Evolutionary conservation across 2,888 invertebrate genomes (phyloP).

Genomic region (Drosophila putrida): DNA sequence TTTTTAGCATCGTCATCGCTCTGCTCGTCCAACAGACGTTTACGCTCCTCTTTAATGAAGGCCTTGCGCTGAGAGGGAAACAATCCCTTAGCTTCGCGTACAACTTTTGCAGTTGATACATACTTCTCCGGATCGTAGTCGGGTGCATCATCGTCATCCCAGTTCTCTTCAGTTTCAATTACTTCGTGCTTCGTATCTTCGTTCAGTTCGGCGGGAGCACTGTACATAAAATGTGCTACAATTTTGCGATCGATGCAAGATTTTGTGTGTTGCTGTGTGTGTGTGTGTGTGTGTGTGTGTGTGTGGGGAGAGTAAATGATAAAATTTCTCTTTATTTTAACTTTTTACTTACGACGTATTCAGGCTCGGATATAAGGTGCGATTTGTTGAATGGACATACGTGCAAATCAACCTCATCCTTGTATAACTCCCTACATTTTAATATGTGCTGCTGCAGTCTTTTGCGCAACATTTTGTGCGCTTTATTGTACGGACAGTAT

Average conservation of each 20-base stretch:
- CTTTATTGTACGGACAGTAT: conserved; percentile 87
- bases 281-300: conserved; percentile 10
- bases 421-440: conserved; percentile 86
- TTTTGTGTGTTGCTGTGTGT: conserved; percentile 53
- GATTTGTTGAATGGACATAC: conserved; percentile 87
- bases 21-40: conserved; percentile 64
- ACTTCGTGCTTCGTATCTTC: conserved; percentile 60
- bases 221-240: conserved; percentile 56
- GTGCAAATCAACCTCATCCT: conserved; percentile 84
- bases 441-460: conserved; percentile 87
- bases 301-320: background rate
- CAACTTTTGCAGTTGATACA: conserved; percentile 63
- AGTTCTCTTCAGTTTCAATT: conserved; percentile 64
- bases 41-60: conserved; percentile 78
- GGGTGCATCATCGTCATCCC: conserved; percentile 60
- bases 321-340: background rate
- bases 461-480: conserved; percentile 87
- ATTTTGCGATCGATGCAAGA: conserved; percentile 64
- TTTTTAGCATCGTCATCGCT: conserved; percentile 24
- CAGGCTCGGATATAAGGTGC: conserved; percentile 87
- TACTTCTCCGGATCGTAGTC: conserved; percentile 80
- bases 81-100: conserved; percentile 72
- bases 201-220: conserved; percentile 37
- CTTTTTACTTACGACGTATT: conserved; percentile 71
- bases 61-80: conserved; percentile 73